Conservation (phyloP, 2,113 vertebrate species). For the Eulemur macaco region DNA sequence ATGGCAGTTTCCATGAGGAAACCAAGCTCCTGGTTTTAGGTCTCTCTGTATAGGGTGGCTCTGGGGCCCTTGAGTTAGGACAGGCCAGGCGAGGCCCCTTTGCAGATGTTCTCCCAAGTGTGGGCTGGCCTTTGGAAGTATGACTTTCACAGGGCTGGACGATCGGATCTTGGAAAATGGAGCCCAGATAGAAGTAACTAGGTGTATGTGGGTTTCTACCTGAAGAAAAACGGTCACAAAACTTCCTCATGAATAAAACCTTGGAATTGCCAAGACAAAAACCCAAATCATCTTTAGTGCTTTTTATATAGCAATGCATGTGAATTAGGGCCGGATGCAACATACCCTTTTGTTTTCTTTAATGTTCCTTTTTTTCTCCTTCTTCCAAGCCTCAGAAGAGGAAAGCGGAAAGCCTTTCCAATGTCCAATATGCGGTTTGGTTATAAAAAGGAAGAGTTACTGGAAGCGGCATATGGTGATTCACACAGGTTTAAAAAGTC, state of each 20-base stretch:
- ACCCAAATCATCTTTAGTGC: background rate
- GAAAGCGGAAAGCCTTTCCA: constrained; percentile 98
- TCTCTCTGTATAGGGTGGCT: background rate
- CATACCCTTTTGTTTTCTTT: constrained; percentile 25
- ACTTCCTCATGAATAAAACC: background rate
- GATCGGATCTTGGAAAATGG: background rate
- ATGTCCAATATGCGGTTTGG: constrained; percentile 98
- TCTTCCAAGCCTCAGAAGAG: constrained; percentile 93
- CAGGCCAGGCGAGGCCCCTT: background rate
- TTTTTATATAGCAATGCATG: background rate
- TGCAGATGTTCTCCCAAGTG: background rate
- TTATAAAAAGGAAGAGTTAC: constrained; percentile 99
- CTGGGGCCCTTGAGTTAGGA: background rate
- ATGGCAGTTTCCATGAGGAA: background rate
- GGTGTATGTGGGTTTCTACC: background rate
- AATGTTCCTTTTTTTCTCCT: constrained; percentile 72
- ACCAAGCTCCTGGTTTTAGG: background rate
- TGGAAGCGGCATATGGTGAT: constrained; percentile 99
- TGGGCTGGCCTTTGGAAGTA: background rate
- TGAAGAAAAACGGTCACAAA: background rate
- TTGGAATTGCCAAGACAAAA: background rate
- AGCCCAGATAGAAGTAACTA: background rate
- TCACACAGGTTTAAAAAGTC: constrained; percentile 99
- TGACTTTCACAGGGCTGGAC: background rate
- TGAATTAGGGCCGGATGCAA: constrained; percentile 20